Conservation (phyloP, 2,888 invertebrate genomes). For the Priapulus caudatus region DNA sequence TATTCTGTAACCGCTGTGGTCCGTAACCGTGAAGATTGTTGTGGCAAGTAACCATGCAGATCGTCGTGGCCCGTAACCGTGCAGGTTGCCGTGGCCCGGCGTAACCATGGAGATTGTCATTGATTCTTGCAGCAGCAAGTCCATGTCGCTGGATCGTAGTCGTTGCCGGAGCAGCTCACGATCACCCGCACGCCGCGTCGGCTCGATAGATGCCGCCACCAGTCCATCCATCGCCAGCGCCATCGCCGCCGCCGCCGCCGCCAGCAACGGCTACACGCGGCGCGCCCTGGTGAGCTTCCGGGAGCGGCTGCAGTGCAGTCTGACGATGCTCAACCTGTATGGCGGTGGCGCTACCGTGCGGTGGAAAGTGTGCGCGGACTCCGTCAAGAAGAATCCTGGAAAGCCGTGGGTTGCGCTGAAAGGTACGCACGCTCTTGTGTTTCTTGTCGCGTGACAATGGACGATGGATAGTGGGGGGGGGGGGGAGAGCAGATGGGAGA, state of each 20-base stretch:
- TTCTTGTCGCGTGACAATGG: no score
- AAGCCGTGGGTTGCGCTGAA: constrained; percentile 36
- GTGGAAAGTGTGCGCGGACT: constrained; percentile 37
- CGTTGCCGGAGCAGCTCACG: background rate
- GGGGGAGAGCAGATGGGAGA: no score
- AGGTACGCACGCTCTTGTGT: constrained; percentile 24
- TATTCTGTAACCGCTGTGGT: no score
- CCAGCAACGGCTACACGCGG: background rate
- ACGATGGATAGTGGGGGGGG: no score
- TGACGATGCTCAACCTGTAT: constrained; percentile 36
- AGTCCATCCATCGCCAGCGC: background rate
- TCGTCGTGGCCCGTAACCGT: no score
- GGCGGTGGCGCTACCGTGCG: constrained; percentile 33
- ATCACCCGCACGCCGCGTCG: background rate
- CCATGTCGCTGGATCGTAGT: background rate
- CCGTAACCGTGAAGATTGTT: no score
- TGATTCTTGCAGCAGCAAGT: no score
- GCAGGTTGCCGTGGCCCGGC: no score
- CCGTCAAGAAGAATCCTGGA: constrained; percentile 35
- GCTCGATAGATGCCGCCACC: no score
- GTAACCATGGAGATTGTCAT: no score
- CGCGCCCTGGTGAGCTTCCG: background rate
- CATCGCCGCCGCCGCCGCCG: background rate
- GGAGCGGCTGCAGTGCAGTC: constrained; percentile 23
- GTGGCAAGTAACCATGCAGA: no score